Conservation (phyloP, 1,140 invertebrate genomes). For the Holotrichia oblita region DNA sequence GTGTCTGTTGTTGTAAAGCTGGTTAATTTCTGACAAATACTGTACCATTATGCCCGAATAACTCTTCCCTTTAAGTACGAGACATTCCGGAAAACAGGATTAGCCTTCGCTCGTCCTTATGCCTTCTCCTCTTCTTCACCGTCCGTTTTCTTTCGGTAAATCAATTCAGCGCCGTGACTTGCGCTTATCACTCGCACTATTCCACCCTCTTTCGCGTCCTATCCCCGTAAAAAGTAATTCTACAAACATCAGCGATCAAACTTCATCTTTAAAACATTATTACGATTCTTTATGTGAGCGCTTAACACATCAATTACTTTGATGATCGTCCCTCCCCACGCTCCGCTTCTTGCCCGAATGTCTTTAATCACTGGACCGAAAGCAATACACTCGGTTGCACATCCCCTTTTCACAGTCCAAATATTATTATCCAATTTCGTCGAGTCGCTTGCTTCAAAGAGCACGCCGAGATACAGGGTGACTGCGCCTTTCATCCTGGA, state of each 20-base stretch:
- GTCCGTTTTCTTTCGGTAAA: background rate
- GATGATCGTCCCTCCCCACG: background rate
- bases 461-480: background rate
- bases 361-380: conserved; percentile 28
- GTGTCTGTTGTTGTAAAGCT: background rate
- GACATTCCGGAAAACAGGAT: background rate
- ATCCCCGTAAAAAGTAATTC: background rate
- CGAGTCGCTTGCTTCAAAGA: background rate
- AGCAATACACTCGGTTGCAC: conserved; percentile 14
- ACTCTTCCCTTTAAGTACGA: too few species aligned
- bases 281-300: conserved; percentile 28
- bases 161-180: conserved; percentile 4
- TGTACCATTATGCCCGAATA: background rate
- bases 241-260: conserved; percentile 27
- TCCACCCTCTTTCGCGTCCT: background rate
- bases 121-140: background rate
- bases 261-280: conserved; percentile 30
- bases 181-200: background rate
- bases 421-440: conserved; percentile 30
- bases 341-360: conserved; percentile 24
- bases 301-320: conserved; percentile 32
- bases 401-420: conserved; percentile 34
- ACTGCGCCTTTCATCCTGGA: too few species aligned
- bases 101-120: background rate
- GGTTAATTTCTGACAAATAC: background rate